Percentiles rank a stretch among this genome's conserved stretches.
Conservation (phyloP, 2,113 vertebrate species). For the Centropristis striata region DNA sequence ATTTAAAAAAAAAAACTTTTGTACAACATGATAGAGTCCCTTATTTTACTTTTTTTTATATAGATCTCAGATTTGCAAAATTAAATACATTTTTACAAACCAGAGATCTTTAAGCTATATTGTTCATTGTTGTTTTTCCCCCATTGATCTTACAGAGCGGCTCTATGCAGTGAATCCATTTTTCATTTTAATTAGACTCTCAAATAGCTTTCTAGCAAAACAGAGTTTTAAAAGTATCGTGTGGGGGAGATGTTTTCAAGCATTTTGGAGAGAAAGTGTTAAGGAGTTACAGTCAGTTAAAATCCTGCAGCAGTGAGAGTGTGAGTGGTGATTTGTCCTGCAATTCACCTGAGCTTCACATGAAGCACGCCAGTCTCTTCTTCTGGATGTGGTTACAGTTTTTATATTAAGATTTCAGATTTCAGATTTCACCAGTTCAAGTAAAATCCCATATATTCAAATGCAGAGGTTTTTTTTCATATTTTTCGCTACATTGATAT, state of each 20-base stretch:
- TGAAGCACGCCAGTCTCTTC: neutral
- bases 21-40: neutral
- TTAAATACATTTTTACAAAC: neutral
- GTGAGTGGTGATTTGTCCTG: neutral
- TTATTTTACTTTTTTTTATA: neutral
- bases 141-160: neutral
- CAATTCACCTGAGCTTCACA: neutral
- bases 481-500: neutral
- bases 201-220: neutral
- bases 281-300: neutral
- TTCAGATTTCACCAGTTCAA: neutral
- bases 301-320: slow-evolving; percentile 5
- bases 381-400: neutral
- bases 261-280: neutral
- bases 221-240: neutral
- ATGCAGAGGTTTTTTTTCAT: slow-evolving; percentile 10
- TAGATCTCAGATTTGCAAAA: neutral
- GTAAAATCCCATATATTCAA: no score
- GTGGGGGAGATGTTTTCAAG: neutral
- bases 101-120: neutral
- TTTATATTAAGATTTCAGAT: slow-evolving; percentile 12
- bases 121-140: no score
- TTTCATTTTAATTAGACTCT: neutral
- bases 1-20: neutral
- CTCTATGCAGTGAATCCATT: neutral